Evolutionary conservation across 2,888 invertebrate genomes (phyloP), one percentile per base, ranked within the genome.

Genomic region (Sipunculus nudus): DNA sequence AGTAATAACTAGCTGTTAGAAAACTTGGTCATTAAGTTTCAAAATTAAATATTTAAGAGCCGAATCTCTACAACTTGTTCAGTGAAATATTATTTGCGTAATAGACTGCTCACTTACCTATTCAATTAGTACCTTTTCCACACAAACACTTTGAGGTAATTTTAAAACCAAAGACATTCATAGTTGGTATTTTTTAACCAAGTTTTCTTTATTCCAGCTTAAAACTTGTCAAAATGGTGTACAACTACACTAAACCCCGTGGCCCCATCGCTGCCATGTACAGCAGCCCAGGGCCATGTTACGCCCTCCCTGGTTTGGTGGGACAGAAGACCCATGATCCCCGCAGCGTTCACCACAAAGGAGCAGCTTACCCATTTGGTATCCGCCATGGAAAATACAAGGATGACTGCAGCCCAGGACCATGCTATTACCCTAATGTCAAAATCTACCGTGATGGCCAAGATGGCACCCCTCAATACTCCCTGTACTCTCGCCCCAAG

Each of bases 401-500:
- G 16, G 59, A 65, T 35, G 66, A 63, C 45, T 63, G 66, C 52
- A 50, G 59, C 28, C 69, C 69, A 29, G 69, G 69, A 5, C 69
- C 69, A 0, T 63, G 63, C 48, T 64, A 70, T 43, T 54, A 47
- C 16, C 66, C 65, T 6, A 49, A 70, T 40, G 46, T 58, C 16
- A 70, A 70, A 63, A 48, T 67, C 43, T 78, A 74, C 60, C 31
- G 79, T 39, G 63, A 68, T 52, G 83, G 83, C 4, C 65, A 55
- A 8, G 80, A 82, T 67, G 82, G 81, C 3, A 75, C 78, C 10
- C 80, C 81, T 6, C 77, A 78, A 49, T 82, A 77, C 67, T 80
- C 82, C 5, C 67, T 83, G 43, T 76, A 77, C 53, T 62, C 70
- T 26, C 61, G 82, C 28, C 71, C 68, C 31, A 71, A 63, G 53